phyloP scores from a whole-genome alignment of 2,113 vertebrate genomes.

The Bufo gargarizans region DNA sequence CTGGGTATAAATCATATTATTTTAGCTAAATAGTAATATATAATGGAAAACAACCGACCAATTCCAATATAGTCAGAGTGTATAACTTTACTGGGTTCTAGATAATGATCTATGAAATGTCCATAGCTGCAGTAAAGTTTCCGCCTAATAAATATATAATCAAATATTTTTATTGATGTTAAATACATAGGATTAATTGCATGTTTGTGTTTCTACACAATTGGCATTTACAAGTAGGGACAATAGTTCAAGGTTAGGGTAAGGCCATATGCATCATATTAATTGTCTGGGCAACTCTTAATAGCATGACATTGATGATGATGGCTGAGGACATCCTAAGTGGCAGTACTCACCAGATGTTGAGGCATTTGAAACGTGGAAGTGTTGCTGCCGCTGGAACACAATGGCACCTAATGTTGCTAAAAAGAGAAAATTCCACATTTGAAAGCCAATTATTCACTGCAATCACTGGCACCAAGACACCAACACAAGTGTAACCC shows the following conservation, averaged over 20 bases:
- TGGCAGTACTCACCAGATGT: constrained; percentile 44
- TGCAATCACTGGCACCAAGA: constrained; percentile 8
- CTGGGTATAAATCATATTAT: too few relatives aligned
- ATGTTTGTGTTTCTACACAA: too few relatives aligned
- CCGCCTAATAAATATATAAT: not conserved
- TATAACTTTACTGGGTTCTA: too few relatives aligned
- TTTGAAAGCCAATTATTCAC: constrained; percentile 45
- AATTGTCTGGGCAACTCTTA: not conserved
- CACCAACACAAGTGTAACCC: constrained; percentile 18
- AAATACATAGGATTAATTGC: too few relatives aligned
- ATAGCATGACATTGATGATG: not conserved
- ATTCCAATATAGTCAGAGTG: too few relatives aligned
- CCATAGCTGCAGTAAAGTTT: not conserved
- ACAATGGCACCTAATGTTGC: constrained; percentile 55
- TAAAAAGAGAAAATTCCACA: constrained; percentile 58
- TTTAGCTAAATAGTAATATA: too few relatives aligned
- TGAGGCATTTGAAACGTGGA: constrained; percentile 42
- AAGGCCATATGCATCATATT: not conserved
- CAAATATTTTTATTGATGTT: not conserved
- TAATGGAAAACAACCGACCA: not conserved
- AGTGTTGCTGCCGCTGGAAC: constrained; percentile 55
- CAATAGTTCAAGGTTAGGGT: not conserved
- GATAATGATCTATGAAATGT: not conserved
- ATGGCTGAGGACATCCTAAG: constrained; percentile 3
- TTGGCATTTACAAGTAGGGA: not conserved